phyloP scores from a whole-genome alignment of 2,888 invertebrate genomes.

The Temnothorax ravouxi region DNA sequence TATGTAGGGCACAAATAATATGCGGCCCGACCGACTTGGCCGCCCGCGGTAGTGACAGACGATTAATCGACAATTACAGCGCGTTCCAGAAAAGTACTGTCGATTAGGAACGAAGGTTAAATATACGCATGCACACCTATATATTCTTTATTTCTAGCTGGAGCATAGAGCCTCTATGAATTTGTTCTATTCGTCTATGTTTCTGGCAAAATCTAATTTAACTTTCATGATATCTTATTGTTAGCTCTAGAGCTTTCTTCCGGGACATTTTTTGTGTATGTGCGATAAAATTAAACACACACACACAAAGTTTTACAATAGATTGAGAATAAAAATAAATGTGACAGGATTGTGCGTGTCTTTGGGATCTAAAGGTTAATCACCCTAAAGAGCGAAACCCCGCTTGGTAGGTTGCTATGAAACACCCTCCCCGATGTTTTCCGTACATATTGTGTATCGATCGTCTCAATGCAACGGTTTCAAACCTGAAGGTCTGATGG shows the following conservation, averaged over 20 bases:
- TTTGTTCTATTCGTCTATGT: neutral
- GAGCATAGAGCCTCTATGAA: neutral
- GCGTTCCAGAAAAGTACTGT: neutral
- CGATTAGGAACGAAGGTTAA: neutral
- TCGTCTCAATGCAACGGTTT: conserved; percentile 6
- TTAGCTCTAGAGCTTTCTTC: neutral
- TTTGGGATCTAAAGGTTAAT: conserved; percentile 6
- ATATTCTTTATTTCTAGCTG: neutral
- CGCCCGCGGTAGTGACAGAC: conserved; percentile 42
- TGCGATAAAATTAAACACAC: too few relatives aligned
- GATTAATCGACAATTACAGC: conserved; percentile 49
- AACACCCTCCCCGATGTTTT: conserved; percentile 54
- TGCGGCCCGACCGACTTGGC: conserved; percentile 35
- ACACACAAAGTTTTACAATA: neutral
- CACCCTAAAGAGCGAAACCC: conserved; percentile 59
- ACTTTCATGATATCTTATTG: neutral
- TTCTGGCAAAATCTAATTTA: neutral
- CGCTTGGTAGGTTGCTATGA: conserved; percentile 58
- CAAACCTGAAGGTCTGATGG: neutral
- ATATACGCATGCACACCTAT: neutral
- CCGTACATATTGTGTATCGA: conserved; percentile 50
- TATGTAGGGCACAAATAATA: conserved; percentile 67
- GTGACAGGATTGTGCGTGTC: neutral
- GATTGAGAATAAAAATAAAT: neutral
- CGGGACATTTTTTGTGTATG: neutral